Base-by-base conservation (phyloP, 2,888 invertebrate genomes). In the Drosophila atripex region DNA sequence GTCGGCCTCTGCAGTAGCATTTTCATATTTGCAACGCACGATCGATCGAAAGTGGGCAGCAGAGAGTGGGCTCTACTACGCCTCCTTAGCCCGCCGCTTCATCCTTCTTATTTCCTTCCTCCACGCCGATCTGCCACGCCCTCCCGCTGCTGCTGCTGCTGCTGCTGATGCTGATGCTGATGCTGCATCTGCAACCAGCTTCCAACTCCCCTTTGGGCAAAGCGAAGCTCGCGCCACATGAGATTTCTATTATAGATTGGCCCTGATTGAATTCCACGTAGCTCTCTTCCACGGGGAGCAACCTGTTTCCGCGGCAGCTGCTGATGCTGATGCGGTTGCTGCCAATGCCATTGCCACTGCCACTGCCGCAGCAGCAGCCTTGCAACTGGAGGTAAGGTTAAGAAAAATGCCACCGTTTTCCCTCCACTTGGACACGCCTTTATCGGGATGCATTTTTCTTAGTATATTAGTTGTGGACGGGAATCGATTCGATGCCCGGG, bases 211-310 rank as follows among this genome's bases (percentile, higher is more conserved):
- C 63, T 55, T 53, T 45, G 72, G 70, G 72, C 69, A 71, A 61
- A 61, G 12, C 63, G 49, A 70, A 64, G 71, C 65, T 71, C 65
- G 74, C 85, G 54, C 84, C 88, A 86, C 84, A 84, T 87, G 80
- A 87, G 87, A 87, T 87, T 86, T 89, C 89, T 87, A 87, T 87
- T 87, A 88, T 88, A 87, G 87, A 87, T 87, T 87, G 87, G 76
- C 79, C 82, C 77, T 86, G 87, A 88, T 88, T 88, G 87, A 86
- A 88, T 88, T 89, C 88, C 86, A 75, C 73, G 75, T 79, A 63
- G 70, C 79, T 80, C 60, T 75, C 59, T 41, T 38, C 60, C 55
- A 25, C 46, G 43, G 56, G 55, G 49, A 49, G 51, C 74, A 74
- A 77, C 78, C 75, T 75, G 77, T 75, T 76, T 73, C 46, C 47